Evolutionary conservation across 1,140 invertebrate species (phyloP), one percentile per base, ranked within the genome.

Genomic region (Ganaspis sp.): DNA sequence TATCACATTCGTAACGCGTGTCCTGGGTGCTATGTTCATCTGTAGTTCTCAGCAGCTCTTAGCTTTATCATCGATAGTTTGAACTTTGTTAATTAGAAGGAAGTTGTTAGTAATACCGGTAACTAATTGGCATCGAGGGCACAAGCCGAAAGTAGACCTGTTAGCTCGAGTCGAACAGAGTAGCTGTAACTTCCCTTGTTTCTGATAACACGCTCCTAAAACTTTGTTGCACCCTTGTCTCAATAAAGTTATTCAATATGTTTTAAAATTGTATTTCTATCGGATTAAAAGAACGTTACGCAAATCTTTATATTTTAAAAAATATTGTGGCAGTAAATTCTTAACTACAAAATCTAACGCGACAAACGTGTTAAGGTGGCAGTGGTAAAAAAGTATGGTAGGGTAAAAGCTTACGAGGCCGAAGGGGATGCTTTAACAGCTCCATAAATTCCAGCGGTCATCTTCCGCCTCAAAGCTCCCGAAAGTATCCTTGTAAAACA

Each of bases 61-160:
- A 80, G 80, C 82, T 85, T 83, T 81, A 80, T 81, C 85, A 83
- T 86, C 83, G 85, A 87, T 87, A 87, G 82, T 83, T 72, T 83
- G 82, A 90, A 88, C 84, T 90, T 88, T 80, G 85, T 86, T 88
- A 89, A 89, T 90, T 89, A 89, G 83, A 81, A 86, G 81, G 78
- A 85, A 84, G 83, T 81, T 85, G 86, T 87, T 88, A 78, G 77
- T 87, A 88, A 89, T 86, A 81, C 83, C 78, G 81, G 84, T 84
- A 87, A 87, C 86, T 87, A 89, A 90, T 89, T 90, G 87, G 83
- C 83, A 86, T 78, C 83, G 79, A 76, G 76, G 76, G 81, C 76
- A 86, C 81, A 84, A 86, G 81, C 81, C 75, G 21, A 58, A 58
- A 58, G 54, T 49, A 49, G 17, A 8, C 4, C 45, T 49, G 17